Evolutionary conservation across 2,113 vertebrate genomes (phyloP), one percentile per base, ranked within the genome.

Genomic region (Lepisosteus osseus): DNA sequence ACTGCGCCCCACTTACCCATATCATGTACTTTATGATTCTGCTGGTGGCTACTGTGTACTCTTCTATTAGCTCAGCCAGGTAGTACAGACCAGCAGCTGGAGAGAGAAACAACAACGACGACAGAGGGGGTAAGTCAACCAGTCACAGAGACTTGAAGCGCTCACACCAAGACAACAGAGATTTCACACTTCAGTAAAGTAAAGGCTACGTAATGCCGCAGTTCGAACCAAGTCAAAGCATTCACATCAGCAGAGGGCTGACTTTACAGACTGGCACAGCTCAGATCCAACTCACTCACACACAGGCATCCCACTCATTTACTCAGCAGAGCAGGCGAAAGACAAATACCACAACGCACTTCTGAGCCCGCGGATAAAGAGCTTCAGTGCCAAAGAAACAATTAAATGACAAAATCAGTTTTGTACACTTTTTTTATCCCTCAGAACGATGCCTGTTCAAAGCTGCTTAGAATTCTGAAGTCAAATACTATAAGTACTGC

Each of bases 1-100:
- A 29, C 29, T 1, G 14, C 14, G 3, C 1, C 59, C 6, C 70
- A 90, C 95, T 95, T 79, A 98, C 97, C 95, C 96, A 88, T 76
- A 98, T 97, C 95, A 97, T 97, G 86, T 98, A 98, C 47, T 98
- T 98, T 85, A 98, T 97, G 74, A 98, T 95, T 75, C 95, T 93
- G 83, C 95, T 95, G 72, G 96, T 97, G 71, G 92, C 93, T 1
- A 98, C 94, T 0, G 96, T 97, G 85, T 96, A 98, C 81, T 98
- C 97, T 84, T 98, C 97, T 72, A 98, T 98, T 74, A 98, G 81
- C 85, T 98, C 97, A 2, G 97, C 97, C 87, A 98, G 63, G 85
- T 98, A 98, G 84, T 98, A 98, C 1, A 98, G 90, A 67, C 95
- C 97, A 0, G 97, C 96, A 43, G 97, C 97, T 98, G 86, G 0